A percentile compares a stretch with the other conserved stretches of the same genome.
phyloP scores from a whole-genome alignment of 2,113 vertebrate genomes.

The Ceyx cyanopectus region DNA sequence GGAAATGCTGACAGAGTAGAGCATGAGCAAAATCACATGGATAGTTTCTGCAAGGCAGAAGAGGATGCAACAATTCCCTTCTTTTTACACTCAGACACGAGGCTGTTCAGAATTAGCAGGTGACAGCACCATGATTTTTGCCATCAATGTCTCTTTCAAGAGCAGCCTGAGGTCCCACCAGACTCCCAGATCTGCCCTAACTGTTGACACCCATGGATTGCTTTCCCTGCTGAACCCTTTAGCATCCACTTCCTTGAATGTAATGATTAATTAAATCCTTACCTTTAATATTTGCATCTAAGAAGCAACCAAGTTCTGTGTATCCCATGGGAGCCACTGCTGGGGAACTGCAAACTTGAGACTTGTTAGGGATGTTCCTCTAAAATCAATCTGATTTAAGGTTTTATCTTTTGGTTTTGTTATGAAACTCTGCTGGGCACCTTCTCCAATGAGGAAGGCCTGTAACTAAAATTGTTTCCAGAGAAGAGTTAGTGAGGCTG shows the following conservation, averaged over 20 bases:
- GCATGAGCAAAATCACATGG: neutral
- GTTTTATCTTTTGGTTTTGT: neutral
- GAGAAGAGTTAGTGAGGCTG: neutral
- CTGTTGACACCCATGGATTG: neutral
- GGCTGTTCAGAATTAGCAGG: neutral
- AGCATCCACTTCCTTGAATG: neutral
- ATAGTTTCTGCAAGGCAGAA: neutral
- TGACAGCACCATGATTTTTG: neutral
- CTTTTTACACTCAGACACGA: neutral
- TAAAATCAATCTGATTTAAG: neutral
- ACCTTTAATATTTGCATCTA: neutral
- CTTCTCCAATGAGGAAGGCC: neutral
- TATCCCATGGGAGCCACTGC: neutral
- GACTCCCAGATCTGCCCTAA: neutral
- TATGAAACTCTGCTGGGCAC: neutral
- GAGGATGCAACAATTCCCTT: neutral
- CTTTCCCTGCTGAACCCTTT: neutral
- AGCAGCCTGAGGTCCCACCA: neutral
- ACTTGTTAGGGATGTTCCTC: neutral
- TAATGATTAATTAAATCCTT: neutral
- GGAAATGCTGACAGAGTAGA: neutral
- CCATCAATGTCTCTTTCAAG: neutral
- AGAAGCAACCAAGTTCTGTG: neutral
- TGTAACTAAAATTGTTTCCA: neutral
- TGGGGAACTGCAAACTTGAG: neutral